Percentiles rank a stretch among this genome's conserved stretches.
These are phyloP conservation scores for Grammomys dolichurus DNA, from an alignment of 2,113 vertebrate genomes.

Conservation along the genomic window DNA sequence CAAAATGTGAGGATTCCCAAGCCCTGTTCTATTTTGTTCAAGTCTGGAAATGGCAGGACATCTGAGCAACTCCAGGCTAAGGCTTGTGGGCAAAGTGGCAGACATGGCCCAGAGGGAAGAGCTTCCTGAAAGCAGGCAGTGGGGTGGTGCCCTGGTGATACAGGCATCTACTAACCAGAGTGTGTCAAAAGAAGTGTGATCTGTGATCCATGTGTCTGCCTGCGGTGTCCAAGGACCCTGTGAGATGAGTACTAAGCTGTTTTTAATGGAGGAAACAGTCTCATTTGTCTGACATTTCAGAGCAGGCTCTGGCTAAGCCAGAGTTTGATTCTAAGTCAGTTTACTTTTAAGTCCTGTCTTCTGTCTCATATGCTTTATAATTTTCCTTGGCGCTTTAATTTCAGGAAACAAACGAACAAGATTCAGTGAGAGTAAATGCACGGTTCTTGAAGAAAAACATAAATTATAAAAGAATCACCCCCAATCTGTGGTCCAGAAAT, in stretches of 20 bases:
- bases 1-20: neutral
- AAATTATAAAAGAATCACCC: constrained; percentile 2
- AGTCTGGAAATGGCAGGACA: constrained; percentile 28
- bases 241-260: neutral
- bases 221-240: neutral
- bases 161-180: neutral
- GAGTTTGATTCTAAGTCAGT: constrained; percentile 38
- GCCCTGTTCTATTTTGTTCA: neutral
- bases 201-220: neutral
- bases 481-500: neutral
- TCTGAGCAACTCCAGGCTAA: neutral
- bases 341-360: constrained; percentile 44
- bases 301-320: neutral
- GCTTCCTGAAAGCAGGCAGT: neutral
- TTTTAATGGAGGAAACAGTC: neutral
- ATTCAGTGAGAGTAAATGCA: neutral
- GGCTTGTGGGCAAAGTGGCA: neutral
- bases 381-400: constrained; percentile 30
- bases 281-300: constrained; percentile 1
- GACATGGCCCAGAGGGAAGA: neutral
- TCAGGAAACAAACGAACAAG: neutral
- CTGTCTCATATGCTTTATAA: neutral
- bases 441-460: constrained; percentile 14
- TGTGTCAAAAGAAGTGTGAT: neutral
- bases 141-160: neutral